Base-by-base conservation (phyloP, 2,888 invertebrate genomes). In the Campoplex capitator region DNA sequence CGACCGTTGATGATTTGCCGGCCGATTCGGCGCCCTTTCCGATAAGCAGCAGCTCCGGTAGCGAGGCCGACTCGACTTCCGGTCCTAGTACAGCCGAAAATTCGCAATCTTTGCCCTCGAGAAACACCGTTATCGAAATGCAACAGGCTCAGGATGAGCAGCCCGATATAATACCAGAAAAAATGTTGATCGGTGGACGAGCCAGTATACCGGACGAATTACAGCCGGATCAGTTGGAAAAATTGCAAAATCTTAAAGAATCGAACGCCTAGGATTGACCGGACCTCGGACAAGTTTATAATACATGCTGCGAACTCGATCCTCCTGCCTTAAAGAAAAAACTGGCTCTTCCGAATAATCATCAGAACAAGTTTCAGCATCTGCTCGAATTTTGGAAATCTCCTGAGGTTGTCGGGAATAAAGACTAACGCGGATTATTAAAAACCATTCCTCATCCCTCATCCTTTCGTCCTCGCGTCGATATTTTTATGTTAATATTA, bases 171-270 rank as follows among this genome's bases (percentile, higher is more conserved):
- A 90, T 93, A 28, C 93, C 93, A n/a, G 92, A 92, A 23, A 94
- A 94, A 79, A 92, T 94, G 89, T 96, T 97, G 2, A 96, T 97
- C 16, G 97, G 97, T 42, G 97, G 97, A 70, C 95, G 97, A 84
- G 97, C 97, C 86, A 97, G 97, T 91, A 97, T 98, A 93, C 98
- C 98, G 58, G 98, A 98, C 95, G 98, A 98, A 94, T 95, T 98
- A 88, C 98, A 98, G 92, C 97, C 98, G 45, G 97, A 98, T 93
- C 98, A 98, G 94, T 96, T 98, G 91, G 98, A 98, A 87, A 96
- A 98, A 93, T 96, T 98, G 91, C 98, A 98, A 93, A 97, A 97
- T 94, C 96, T 98, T 85, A 98, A 98, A 94, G 98, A 98, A 95
- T 98, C 98, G 87, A 98, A 98, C 95, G 98, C 98, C 95, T 98